Evolutionary conservation across 1,140 invertebrate genomes (phyloP).

Genomic region (Drosophila cardini): DNA sequence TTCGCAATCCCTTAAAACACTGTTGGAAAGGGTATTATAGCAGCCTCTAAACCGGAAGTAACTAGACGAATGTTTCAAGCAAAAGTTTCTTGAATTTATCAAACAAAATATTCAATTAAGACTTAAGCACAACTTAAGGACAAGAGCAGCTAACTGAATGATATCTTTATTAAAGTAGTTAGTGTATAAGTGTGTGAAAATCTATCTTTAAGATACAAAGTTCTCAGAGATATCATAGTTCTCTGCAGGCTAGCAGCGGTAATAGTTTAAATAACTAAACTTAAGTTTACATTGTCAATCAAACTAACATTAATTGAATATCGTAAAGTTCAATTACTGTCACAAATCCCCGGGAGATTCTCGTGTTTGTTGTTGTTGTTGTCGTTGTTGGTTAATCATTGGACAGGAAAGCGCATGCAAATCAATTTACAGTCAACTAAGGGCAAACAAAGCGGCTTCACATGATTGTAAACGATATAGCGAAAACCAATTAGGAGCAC

Average conservation of each 20-base stretch:
- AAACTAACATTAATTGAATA: not conserved
- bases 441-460: slow-evolving; percentile 36
- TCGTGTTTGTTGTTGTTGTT: too few species aligned
- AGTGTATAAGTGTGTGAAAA: too few species aligned
- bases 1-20: slow-evolving; percentile 26
- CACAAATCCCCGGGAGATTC: not conserved
- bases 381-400: not conserved
- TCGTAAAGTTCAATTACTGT: not conserved
- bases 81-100: not conserved
- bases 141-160: too few species aligned
- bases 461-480: slow-evolving; percentile 39
- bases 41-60: too few species aligned
- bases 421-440: slow-evolving; percentile 46
- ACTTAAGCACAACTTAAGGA: not conserved
- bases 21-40: not conserved
- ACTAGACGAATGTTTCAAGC: too few species aligned
- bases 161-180: too few species aligned
- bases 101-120: not conserved
- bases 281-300: not conserved
- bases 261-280: too few species aligned
- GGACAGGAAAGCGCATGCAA: slow-evolving; percentile 18
- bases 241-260: too few species aligned
- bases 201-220: too few species aligned
- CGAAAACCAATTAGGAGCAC: slow-evolving; percentile 48
- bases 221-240: too few species aligned